phyloP scores from a whole-genome alignment of 2,113 vertebrate species.

The Zosterops borbonicus region DNA sequence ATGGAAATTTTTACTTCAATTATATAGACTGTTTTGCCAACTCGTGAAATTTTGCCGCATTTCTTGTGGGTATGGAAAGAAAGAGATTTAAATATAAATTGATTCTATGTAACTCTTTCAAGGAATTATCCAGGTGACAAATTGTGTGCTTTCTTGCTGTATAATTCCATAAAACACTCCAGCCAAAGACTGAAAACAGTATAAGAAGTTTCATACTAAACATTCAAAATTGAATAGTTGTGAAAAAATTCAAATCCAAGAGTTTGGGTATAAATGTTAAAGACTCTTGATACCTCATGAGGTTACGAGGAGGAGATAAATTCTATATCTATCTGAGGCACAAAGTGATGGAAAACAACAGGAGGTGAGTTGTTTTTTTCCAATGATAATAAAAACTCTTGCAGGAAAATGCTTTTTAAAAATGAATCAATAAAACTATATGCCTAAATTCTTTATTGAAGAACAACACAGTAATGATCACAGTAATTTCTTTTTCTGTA shows the following conservation, averaged over 20 bases:
- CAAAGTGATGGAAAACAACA: neutral
- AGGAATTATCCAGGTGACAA: neutral
- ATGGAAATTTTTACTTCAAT: neutral
- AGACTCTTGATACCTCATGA: neutral
- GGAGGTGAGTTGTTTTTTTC: neutral
- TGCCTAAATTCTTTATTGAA: neutral
- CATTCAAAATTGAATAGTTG: neutral
- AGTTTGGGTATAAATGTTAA: neutral
- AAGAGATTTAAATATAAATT: slow-evolving; percentile 25
- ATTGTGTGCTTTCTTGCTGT: neutral
- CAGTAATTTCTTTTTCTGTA: neutral
- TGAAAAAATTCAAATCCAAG: neutral
- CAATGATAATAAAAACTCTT: neutral
- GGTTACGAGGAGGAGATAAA: neutral
- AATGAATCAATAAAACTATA: slow-evolving; percentile 43
- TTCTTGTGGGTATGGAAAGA: neutral
- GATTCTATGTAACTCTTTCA: neutral
- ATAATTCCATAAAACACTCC: neutral
- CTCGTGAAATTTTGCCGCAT: neutral
- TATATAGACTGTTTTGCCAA: neutral
- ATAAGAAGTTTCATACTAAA: neutral
- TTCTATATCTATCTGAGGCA: neutral
- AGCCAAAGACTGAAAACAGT: neutral
- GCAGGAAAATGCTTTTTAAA: neutral
- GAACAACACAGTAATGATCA: slow-evolving; percentile 23